phyloP scores from a whole-genome alignment of 92 coral and sea anemone species.

The Parazoanthus atlanticus region DNA sequence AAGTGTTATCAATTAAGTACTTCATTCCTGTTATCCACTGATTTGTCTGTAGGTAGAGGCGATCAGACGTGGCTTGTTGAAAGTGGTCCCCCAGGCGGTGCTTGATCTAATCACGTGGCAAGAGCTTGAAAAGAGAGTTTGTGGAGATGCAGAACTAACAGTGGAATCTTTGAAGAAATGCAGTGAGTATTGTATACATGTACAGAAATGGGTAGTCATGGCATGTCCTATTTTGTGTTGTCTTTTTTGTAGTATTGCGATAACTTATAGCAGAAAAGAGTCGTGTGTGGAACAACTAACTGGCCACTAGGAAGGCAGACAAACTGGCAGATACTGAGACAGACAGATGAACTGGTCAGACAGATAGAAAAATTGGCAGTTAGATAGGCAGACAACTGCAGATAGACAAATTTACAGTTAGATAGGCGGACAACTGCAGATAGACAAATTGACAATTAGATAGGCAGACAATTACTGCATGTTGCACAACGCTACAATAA shows the following conservation, averaged over 20 bases:
- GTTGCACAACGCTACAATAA: no score
- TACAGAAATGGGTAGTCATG: background rate
- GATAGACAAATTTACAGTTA: background rate
- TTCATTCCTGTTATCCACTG: no score
- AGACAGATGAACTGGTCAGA: no score
- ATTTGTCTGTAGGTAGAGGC: slow-evolving; percentile 78
- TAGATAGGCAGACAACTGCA: background rate
- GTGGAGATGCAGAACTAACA: slow-evolving; percentile 91
- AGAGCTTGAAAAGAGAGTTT: slow-evolving; percentile 92
- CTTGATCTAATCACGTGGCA: slow-evolving; percentile 98
- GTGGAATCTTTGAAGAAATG: slow-evolving; percentile 90
- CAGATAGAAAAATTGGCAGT: background rate
- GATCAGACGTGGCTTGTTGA: slow-evolving; percentile 84
- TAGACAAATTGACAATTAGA: background rate
- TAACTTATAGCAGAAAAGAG: no score
- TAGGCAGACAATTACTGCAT: background rate
- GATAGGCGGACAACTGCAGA: background rate
- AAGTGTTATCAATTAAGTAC: no score
- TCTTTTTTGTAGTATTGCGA: no score
- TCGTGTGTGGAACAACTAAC: no score
- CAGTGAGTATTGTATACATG: slow-evolving; percentile 59
- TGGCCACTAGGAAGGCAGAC: no score
- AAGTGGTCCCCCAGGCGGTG: slow-evolving; percentile 93
- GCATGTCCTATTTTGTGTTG: no score
- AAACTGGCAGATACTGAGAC: no score